phyloP scores from a whole-genome alignment of 2,888 invertebrate species.

The Pristionchus fissidentatus region DNA sequence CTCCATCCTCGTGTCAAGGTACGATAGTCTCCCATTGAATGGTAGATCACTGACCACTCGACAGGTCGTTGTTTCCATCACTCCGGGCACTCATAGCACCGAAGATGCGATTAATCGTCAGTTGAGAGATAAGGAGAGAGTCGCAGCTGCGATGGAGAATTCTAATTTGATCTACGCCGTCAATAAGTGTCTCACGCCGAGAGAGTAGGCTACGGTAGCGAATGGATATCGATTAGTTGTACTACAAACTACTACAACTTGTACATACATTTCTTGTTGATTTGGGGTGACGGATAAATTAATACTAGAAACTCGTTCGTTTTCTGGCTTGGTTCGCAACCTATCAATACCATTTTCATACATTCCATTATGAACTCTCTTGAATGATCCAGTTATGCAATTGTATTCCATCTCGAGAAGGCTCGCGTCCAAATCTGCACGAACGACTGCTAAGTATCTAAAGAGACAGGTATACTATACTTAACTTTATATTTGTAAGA shows the following conservation, averaged over 20 bases:
- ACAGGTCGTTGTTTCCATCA: slow-evolving; percentile 75
- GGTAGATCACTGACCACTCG: background rate
- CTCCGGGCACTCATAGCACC: slow-evolving; percentile 92
- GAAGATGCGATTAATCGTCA: slow-evolving; percentile 95
- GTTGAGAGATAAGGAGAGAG: slow-evolving; percentile 93
- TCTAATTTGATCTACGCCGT: slow-evolving; percentile 90
- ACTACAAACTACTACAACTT: no score
- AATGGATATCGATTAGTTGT: slow-evolving; percentile 7
- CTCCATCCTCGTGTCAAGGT: slow-evolving; percentile 81
- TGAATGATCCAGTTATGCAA: slow-evolving; percentile 23
- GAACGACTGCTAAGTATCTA: slow-evolving; percentile 19
- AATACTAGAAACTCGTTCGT: slow-evolving; percentile 3
- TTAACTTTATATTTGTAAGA: background rate
- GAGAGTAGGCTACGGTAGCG: slow-evolving; percentile 52
- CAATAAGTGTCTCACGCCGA: slow-evolving; percentile 86
- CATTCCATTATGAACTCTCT: background rate
- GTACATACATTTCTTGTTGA: slow-evolving; percentile 30
- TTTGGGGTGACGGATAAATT: background rate
- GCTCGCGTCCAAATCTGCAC: slow-evolving; percentile 27
- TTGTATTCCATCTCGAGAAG: slow-evolving; percentile 6
- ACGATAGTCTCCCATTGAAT: background rate
- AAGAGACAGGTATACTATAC: slow-evolving; percentile 27
- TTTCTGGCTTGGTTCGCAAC: background rate
- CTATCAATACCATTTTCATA: background rate
- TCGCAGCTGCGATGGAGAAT: slow-evolving; percentile 97